Evolutionary conservation across 2,797 vertebrate genomes (phyloP).

Genomic region (Pampus argenteus): DNA sequence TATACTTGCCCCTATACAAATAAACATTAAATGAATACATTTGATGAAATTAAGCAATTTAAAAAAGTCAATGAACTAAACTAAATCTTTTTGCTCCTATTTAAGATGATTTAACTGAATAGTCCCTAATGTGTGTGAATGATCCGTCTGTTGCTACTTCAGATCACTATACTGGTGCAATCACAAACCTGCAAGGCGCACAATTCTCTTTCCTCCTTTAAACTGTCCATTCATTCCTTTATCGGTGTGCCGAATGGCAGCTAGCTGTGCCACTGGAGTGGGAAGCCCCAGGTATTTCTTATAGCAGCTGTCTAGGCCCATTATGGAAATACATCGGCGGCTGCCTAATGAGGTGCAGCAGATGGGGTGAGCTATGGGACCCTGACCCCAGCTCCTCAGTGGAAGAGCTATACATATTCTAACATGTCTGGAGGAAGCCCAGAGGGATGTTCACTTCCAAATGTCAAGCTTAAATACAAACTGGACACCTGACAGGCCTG

Average conservation of each 20-base stretch:
- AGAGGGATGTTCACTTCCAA: conserved; percentile 10
- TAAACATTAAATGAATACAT: not conserved
- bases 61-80: too few relatives aligned
- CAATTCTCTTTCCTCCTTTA: conserved; percentile 2
- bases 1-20: too few relatives aligned
- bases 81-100: not conserved
- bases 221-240: not conserved
- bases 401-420: conserved; percentile 24
- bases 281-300: conserved; percentile 49
- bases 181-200: not conserved
- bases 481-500: not conserved
- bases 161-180: not conserved
- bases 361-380: conserved; percentile 44
- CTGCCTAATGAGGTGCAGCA: conserved; percentile 61
- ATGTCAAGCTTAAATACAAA: conserved; percentile 25
- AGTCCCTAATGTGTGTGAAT: not conserved
- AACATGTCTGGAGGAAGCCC: conserved; percentile 20
- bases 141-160: not conserved
- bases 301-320: conserved; percentile 53
- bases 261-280: conserved; percentile 15
- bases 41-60: not conserved
- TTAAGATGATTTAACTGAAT: conserved; percentile 6
- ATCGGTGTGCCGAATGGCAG: conserved; percentile 1
- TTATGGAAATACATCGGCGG: conserved; percentile 62
- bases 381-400: conserved; percentile 35